Evolutionary conservation across 2,888 invertebrate species (phyloP), one percentile per base, ranked within the genome.

Genomic region (Sinodicranocentrus sp.): DNA sequence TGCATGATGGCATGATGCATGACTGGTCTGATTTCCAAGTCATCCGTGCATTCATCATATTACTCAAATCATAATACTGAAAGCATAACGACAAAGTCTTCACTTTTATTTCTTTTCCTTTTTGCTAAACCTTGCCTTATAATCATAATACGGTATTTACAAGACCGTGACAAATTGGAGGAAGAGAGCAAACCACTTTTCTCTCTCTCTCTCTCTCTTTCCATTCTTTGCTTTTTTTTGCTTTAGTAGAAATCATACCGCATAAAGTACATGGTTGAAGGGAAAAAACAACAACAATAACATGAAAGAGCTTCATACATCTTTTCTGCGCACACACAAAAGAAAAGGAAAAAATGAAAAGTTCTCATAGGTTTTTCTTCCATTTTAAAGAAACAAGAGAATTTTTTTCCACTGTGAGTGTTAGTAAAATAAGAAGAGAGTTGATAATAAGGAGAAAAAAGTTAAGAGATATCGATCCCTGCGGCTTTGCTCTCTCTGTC

Each of bases 381-480:
- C 25, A 33, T 10, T 33, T 75, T 21, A 52, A 21, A 48, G 33
- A 26, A 44, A 44, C 25, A 73, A 73, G 17, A 63, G 61, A 10
- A 63, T 48, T 75, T 57, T 71, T 57, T 71, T 19, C 1, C n/a
- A 39, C 65, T 63, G 17, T 65, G 44, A 44, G 65, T 61, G 10
- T 61, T 73, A 8, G 57, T 48, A 28, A 33, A 21, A 52, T n/a
- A 26, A 39, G 44, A 54, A 52, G 21, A 72, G 71, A 65, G 67
- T 43, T 80, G 72, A 72, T 71, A 80, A 72, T 72, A 80, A 73
- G 72, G 73, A 61, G 71, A 54, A 80, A 73, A 73, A 44, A 43
- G 71, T 65, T 67, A 80, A 72, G 43, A 80, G 73, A 80, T 80
- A 80, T 80, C 80, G 80, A 80, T 80, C 80, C 80, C 80, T 80